A percentile compares a stretch with the other conserved stretches of the same genome.
phyloP scores from a whole-genome alignment of 1,140 invertebrate species.

The Drosophila nigromelanica region DNA sequence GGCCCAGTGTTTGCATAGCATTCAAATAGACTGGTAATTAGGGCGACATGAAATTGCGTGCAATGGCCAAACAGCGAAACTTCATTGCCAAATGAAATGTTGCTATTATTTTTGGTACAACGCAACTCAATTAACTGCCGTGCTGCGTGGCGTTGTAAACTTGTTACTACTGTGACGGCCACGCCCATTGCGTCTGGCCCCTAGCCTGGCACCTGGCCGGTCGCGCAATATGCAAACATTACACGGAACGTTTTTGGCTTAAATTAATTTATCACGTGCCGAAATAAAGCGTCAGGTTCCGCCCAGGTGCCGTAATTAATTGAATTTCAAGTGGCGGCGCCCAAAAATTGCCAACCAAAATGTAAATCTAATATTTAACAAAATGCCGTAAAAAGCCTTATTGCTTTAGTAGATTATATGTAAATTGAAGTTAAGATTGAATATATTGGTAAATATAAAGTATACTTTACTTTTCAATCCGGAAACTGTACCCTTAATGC shows the following conservation, averaged over 20 bases:
- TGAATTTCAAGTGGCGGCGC: slow-evolving; percentile 56
- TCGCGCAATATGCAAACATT: slow-evolving; percentile 65
- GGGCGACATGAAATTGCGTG: slow-evolving; percentile 53
- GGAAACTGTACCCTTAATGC: no score
- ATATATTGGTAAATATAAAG: neutral
- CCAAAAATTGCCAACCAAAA: slow-evolving; percentile 34
- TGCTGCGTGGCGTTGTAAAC: slow-evolving; percentile 56
- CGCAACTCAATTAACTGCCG: slow-evolving; percentile 70
- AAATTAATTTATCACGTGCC: slow-evolving; percentile 80
- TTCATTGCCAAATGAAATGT: slow-evolving; percentile 56
- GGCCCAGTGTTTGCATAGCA: slow-evolving; percentile 43
- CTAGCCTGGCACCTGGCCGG: neutral
- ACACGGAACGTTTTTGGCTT: slow-evolving; percentile 61
- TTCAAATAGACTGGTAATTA: slow-evolving; percentile 57
- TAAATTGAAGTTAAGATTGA: slow-evolving; percentile 39
- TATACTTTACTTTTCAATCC: no score
- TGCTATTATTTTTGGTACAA: slow-evolving; percentile 46
- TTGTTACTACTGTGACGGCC: slow-evolving; percentile 46
- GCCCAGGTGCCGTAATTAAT: slow-evolving; percentile 64
- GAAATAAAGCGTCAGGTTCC: slow-evolving; percentile 62
- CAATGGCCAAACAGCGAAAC: slow-evolving; percentile 51
- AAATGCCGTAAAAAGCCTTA: neutral
- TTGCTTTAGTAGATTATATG: slow-evolving; percentile 14
- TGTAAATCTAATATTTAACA: slow-evolving; percentile 22
- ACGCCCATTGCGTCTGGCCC: slow-evolving; percentile 38